Conservation (phyloP, 1,140 invertebrate species). For the Macrostomum lignano region DNA sequence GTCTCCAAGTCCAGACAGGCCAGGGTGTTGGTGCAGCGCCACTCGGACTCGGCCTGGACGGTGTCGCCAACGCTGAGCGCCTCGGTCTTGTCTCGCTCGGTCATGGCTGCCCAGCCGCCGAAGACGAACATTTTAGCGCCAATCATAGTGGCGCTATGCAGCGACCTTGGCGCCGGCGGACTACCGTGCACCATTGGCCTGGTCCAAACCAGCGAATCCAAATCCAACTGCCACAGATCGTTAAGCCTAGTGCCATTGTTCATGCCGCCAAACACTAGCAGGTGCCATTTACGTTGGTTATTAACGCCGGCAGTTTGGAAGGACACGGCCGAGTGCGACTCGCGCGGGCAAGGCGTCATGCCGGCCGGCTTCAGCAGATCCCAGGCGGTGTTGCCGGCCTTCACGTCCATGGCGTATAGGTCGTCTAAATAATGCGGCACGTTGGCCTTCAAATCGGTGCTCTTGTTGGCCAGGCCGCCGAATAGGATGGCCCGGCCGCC, state of each 20-base stretch:
- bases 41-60: constrained; percentile 76
- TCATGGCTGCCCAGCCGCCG: constrained; percentile 78
- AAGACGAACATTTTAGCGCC: constrained; percentile 76
- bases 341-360: constrained; percentile 55
- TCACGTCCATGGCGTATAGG: constrained; percentile 57
- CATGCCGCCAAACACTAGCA: constrained; percentile 95
- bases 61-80: constrained; percentile 32
- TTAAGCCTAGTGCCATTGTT: constrained; percentile 65
- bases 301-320: constrained; percentile 54
- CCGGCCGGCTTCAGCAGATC: constrained; percentile 60
- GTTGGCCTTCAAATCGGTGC: constrained; percentile 85
- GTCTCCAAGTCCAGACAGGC: constrained; percentile 58
- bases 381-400: constrained; percentile 40
- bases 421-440: constrained; percentile 70
- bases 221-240: constrained; percentile 77
- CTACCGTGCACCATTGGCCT: constrained; percentile 55
- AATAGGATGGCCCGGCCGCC: constrained; percentile 77
- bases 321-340: constrained; percentile 76
- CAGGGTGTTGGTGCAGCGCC: constrained; percentile 90
- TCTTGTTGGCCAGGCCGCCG: constrained; percentile 84
- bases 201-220: constrained; percentile 57
- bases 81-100: constrained; percentile 18
- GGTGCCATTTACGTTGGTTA: constrained; percentile 34
- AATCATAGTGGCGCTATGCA: constrained; percentile 81
- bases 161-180: constrained; percentile 63